Percentiles rank a stretch among this genome's conserved stretches.
These are phyloP conservation scores for Grus americana DNA, from an alignment of 2,113 vertebrate genomes.

Conservation along the genomic window DNA sequence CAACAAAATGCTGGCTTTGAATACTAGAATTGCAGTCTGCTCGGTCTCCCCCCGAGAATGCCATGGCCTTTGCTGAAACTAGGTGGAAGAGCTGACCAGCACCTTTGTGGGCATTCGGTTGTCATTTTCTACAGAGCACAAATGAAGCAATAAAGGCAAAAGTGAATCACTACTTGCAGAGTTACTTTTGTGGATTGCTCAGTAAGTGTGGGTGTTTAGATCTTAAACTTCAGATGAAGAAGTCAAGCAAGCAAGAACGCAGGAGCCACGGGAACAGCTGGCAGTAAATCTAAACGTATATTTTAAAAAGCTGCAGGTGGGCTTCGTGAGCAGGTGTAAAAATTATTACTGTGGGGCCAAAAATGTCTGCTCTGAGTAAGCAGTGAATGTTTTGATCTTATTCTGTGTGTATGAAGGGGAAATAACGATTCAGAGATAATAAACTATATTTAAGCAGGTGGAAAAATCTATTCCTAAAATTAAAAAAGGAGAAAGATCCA, in stretches of 20 bases:
- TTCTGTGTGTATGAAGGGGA: not conserved
- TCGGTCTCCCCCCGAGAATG: accelerated
- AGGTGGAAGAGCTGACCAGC: not conserved
- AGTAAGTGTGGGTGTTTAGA: not conserved
- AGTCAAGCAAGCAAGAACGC: not conserved
- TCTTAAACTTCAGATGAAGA: not conserved
- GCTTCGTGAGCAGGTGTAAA: conserved; percentile 1
- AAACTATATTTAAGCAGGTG: not conserved
- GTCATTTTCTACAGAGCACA: not conserved
- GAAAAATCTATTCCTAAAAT: not conserved
- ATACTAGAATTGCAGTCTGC: not conserved
- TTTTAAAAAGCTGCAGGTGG: conserved; percentile 16
- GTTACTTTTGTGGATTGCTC: not conserved
- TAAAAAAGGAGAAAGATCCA: not conserved
- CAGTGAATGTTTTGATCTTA: not conserved
- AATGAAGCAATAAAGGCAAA: not conserved
- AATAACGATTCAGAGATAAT: not conserved
- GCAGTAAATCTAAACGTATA: conserved; percentile 1
- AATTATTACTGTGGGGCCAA: not conserved
- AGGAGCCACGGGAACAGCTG: not conserved
- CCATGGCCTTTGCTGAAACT: not conserved
- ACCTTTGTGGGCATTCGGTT: not conserved
- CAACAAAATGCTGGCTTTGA: not conserved
- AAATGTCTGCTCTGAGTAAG: conserved; percentile 8
- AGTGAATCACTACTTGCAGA: not conserved